Evolutionary conservation across 2,113 vertebrate genomes (phyloP).

Genomic region (Nothoprocta pentlandii): DNA sequence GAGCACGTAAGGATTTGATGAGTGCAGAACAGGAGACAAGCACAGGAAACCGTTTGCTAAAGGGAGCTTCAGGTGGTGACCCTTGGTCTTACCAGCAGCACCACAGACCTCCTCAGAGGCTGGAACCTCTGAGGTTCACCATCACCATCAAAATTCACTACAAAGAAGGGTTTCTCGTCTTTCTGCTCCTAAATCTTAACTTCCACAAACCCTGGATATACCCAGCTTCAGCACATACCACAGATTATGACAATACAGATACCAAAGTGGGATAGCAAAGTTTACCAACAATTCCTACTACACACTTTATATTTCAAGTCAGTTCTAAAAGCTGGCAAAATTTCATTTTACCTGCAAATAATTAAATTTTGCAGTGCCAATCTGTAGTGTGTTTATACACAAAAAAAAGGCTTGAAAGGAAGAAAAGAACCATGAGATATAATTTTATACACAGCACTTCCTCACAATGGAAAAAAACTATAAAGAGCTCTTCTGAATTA

Average conservation of each 20-base stretch:
- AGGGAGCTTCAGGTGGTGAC: background rate
- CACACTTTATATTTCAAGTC: background rate
- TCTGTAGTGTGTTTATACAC: background rate
- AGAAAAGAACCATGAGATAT: background rate
- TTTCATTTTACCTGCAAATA: background rate
- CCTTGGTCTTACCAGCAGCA: background rate
- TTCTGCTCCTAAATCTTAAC: background rate
- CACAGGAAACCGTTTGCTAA: background rate
- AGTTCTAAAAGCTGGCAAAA: background rate
- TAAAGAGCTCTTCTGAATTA: constrained; percentile 69
- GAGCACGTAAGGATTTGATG: background rate
- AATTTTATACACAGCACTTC: background rate
- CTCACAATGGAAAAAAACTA: background rate
- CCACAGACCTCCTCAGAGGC: background rate
- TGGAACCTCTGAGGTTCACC: background rate
- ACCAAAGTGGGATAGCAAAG: background rate
- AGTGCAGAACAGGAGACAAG: background rate
- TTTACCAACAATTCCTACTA: background rate
- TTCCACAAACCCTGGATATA: background rate
- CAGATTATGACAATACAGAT: background rate
- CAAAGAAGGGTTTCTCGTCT: background rate
- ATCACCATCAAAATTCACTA: background rate
- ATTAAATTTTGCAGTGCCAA: background rate
- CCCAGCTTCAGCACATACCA: background rate
- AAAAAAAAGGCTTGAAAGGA: background rate